Percentiles rank a stretch among this genome's conserved stretches.
phyloP scores from a whole-genome alignment of 1,140 invertebrate species.

The Periplaneta americana region DNA sequence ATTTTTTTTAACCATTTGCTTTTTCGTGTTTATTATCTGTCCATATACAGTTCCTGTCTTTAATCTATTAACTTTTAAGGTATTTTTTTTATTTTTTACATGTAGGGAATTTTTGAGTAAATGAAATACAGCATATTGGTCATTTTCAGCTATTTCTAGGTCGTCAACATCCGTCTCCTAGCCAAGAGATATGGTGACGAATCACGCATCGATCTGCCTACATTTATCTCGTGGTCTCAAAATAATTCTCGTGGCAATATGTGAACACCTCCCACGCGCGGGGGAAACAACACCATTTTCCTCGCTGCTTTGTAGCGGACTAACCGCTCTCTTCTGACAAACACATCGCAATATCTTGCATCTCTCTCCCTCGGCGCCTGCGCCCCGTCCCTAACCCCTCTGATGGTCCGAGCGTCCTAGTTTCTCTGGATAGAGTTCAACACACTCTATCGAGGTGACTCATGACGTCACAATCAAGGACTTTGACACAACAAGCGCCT shows the following conservation, averaged over 20 bases:
- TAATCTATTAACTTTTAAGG: no score
- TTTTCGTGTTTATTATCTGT: no score
- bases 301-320: neutral
- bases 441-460: constrained; percentile 11
- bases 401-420: neutral
- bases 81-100: no score
- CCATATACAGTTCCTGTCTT: no score
- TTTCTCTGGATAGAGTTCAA: constrained; percentile 8
- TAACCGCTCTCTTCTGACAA: neutral
- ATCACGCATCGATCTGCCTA: neutral
- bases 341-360: neutral
- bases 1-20: no score
- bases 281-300: neutral
- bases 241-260: no score
- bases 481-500: neutral
- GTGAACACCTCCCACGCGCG: neutral
- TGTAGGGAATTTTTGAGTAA: no score
- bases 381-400: neutral
- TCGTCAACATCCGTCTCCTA: no score
- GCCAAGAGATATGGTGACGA: no score
- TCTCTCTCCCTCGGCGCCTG: neutral
- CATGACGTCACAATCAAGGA: neutral
- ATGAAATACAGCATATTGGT: no score
- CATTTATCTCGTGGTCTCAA: neutral
- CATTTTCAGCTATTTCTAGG: no score